These are phyloP conservation scores for Charanyca ferruginea DNA, from an alignment of 2,888 invertebrate genomes.

Conservation along the genomic window DNA sequence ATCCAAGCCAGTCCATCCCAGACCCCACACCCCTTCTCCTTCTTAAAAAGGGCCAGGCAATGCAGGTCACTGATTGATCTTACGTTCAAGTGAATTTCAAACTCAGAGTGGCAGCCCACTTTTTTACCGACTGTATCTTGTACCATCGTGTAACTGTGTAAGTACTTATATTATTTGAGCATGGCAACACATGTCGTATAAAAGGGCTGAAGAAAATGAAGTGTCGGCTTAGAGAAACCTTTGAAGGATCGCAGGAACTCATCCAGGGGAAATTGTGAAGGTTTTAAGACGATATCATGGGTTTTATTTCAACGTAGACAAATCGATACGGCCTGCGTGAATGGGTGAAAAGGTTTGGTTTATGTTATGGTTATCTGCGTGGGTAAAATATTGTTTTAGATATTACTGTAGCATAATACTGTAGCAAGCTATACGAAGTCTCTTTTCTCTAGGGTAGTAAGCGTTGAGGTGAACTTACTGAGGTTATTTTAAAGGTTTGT, in stretches of 20 bases:
- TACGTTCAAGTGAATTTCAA: not conserved
- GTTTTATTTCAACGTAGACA: constrained; percentile 47
- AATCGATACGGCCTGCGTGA: constrained; percentile 27
- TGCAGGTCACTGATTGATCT: too few species aligned
- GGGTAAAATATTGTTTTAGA: not conserved
- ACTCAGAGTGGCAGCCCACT: not conserved
- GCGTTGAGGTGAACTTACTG: not conserved
- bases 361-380: constrained; percentile 10
- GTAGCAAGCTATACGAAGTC: not conserved
- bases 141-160: constrained; percentile 12
- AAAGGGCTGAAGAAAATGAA: constrained; percentile 70
- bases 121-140: constrained; percentile 19
- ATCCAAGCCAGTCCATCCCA: too few species aligned
- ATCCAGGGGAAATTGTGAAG: constrained; percentile 51
- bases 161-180: constrained; percentile 55
- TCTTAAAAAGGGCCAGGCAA: too few species aligned
- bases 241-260: constrained; percentile 66
- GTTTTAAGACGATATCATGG: constrained; percentile 50
- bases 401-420: too few species aligned
- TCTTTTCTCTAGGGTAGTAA: not conserved
- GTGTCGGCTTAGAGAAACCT: constrained; percentile 77
- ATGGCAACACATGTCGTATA: constrained; percentile 62
- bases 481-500: too few species aligned
- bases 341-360: constrained; percentile 10
- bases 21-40: too few species aligned